Evolutionary conservation across 1,140 invertebrate species (phyloP), one percentile per base, ranked within the genome.

Genomic region (Potamilus streckersoni): DNA sequence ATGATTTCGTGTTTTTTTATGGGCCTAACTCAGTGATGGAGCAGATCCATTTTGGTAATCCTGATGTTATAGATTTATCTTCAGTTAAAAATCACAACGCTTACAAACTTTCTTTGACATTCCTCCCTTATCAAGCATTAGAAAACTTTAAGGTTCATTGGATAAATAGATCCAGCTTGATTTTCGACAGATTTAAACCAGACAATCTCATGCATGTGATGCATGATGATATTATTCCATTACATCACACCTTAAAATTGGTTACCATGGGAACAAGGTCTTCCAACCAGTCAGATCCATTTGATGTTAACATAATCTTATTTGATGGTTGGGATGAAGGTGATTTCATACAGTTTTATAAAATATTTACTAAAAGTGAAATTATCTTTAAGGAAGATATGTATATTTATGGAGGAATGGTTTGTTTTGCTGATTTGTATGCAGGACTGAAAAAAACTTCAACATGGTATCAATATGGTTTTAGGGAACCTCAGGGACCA

Each of bases 121-220:
- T 88, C 63, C 76, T 91, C 60, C 82, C 88, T 14, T 71, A 78
- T 59, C 58, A 71, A n/a, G 38, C 66, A 13, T 69, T 81, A 17
- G 23, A 17, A 19, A n/a, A 78, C 19, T 74, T 80, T 49, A 71
- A 73, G 14, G 73, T 84, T 15, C 65, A 65, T 0, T 81, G 85
- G 74, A 55, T 84, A 14, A 68, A 79, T 49, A 73, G 68, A 20
- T 69, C 62, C 2, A 83, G 74, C 56, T 69, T 90, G 13, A 79
- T 89, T 8, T 84, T 89, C 20, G 82, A 72, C 31, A 84, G 92
- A 27, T 92, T 92, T 78, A 91, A 92, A 79, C 89, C 91, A 13
- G 91, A 92, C 77, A 92, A 93, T 83, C 83, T 92, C 19, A 92
- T 93, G 92, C 92, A 93, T 88, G 88, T 91, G 57, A 82, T 93